Evolutionary conservation across 2,797 vertebrate species (phyloP).

Genomic region (Protosalanx chinensis): DNA sequence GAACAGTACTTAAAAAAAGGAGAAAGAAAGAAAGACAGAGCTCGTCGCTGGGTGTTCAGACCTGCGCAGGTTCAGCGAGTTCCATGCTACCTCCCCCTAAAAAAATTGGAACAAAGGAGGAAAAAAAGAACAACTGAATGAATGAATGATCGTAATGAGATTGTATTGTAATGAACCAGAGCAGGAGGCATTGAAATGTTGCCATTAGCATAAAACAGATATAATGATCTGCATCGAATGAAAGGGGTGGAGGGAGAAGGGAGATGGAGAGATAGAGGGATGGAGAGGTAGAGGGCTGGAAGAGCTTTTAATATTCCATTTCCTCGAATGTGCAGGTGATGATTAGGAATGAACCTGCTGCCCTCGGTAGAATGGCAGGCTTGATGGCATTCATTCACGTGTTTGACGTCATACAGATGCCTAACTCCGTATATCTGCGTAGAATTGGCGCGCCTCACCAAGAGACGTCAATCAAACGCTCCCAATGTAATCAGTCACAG

Average conservation of each 20-base stretch:
- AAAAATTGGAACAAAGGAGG: not conserved
- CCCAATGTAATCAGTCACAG: conserved; percentile 20
- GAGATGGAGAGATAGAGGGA: not conserved
- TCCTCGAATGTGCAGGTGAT: not conserved
- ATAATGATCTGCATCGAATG: not conserved
- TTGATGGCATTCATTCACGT: not conserved
- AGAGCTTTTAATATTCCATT: not conserved
- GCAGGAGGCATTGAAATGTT: conserved; percentile 12
- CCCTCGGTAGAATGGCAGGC: not conserved
- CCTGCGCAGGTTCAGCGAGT: too few relatives aligned
- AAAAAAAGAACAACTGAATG: not conserved
- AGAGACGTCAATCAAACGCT: not conserved
- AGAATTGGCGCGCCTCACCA: not conserved
- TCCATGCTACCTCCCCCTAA: too few relatives aligned
- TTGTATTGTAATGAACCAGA: conserved; percentile 14
- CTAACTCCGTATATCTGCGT: not conserved
- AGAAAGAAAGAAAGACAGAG: conserved; percentile 15
- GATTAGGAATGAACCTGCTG: not conserved
- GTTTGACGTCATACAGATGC: conserved; percentile 1
- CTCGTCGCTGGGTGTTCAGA: not conserved
- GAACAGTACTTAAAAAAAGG: not conserved
- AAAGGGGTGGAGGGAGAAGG: not conserved
- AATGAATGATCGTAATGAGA: not conserved
- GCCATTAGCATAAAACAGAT: not conserved
- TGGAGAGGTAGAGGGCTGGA: not conserved